Evolutionary conservation across 1,140 invertebrate genomes (phyloP).

Genomic region (Chironomus tepperi): DNA sequence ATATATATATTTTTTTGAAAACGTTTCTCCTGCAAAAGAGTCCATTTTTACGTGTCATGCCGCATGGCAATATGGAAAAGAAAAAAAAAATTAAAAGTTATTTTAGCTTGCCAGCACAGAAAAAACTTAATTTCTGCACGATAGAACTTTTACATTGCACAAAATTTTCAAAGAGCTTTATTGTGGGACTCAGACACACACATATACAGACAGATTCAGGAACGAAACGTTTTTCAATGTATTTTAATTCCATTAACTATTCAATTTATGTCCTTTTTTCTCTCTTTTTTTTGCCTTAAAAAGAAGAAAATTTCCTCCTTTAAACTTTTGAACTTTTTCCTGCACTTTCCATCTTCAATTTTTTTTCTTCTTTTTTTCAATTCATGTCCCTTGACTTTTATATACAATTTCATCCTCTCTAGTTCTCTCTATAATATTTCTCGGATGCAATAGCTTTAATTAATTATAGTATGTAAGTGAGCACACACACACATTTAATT

Average conservation of each 20-base stretch:
- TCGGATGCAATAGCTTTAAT: too few relatives aligned
- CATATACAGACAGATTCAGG: neutral
- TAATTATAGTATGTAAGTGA: too few relatives aligned
- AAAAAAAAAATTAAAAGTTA: neutral
- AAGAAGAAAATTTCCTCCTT: neutral
- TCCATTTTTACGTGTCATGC: slow-evolving; percentile 8
- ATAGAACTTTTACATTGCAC: slow-evolving; percentile 4
- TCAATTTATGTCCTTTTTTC: neutral
- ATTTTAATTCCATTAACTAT: slow-evolving; percentile 15
- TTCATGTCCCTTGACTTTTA: neutral
- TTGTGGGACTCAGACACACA: too few relatives aligned
- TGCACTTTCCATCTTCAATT: neutral
- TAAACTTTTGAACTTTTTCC: neutral
- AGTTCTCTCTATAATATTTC: too few relatives aligned
- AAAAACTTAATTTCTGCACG: neutral
- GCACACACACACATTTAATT: too few relatives aligned
- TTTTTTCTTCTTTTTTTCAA: neutral
- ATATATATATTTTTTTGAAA: too few relatives aligned
- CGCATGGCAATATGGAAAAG: neutral
- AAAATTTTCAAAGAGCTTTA: neutral
- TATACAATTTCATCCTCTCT: too few relatives aligned
- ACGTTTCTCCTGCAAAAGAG: neutral
- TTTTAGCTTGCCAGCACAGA: neutral
- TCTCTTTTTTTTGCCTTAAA: neutral
- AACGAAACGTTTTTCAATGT: neutral